A percentile compares a stretch with the other conserved stretches of the same genome.
Conservation (phyloP, 2,888 invertebrate species). For the Ichneumon xanthorius region DNA sequence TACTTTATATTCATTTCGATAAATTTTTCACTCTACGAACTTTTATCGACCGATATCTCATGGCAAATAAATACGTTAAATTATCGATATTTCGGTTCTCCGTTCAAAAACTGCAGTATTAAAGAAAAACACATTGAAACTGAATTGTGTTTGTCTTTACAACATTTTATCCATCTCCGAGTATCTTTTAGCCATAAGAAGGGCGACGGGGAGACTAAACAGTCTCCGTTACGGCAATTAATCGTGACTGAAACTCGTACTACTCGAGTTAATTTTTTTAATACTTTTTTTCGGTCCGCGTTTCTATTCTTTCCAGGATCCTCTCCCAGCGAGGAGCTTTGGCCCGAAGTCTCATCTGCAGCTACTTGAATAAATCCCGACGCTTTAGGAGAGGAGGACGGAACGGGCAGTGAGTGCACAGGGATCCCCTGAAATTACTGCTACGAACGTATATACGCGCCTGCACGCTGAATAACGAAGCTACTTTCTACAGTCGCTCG, state of each 20-base stretch:
- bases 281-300: background rate
- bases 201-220: background rate
- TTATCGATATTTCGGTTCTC: too few species aligned
- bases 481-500: conserved; percentile 31
- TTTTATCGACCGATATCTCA: too few species aligned
- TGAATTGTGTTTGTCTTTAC: background rate
- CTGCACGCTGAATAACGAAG: conserved; percentile 25
- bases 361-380: conserved; percentile 22
- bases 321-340: background rate
- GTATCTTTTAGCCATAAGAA: too few species aligned
- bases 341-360: conserved; percentile 3
- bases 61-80: too few species aligned
- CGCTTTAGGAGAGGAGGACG: conserved; percentile 11
- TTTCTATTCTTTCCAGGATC: background rate
- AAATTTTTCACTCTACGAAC: too few species aligned
- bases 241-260: background rate
- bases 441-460: conserved; percentile 8
- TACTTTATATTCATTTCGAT: too few species aligned
- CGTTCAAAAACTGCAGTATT: too few species aligned
- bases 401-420: background rate
- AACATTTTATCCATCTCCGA: too few species aligned
- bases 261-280: background rate
- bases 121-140: background rate
- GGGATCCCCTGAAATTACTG: conserved; percentile 15
- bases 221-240: background rate